Evolutionary conservation across 2,113 vertebrate genomes (phyloP).

Genomic region (Cairina moschata): DNA sequence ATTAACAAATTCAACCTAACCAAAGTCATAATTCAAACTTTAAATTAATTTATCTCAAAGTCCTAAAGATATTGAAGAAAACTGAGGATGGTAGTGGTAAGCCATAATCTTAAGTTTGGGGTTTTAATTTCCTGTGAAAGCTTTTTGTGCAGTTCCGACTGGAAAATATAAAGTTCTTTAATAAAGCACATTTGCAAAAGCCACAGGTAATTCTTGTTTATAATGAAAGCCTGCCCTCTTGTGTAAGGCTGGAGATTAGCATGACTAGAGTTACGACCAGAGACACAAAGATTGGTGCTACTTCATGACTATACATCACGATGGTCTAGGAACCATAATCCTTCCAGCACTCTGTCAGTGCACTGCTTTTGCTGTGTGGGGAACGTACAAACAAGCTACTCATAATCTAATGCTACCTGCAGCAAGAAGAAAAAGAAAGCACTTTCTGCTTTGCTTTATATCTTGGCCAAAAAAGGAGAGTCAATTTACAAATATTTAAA

Average conservation of each 20-base stretch:
- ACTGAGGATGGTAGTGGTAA: background rate
- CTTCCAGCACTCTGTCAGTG: background rate
- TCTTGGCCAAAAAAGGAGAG: background rate
- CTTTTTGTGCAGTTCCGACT: background rate
- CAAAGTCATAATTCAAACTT: background rate
- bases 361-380: background rate
- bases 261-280: background rate
- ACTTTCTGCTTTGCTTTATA: background rate
- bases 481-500: background rate
- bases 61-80: background rate
- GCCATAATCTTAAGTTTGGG: background rate
- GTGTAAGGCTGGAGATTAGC: conserved; percentile 15
- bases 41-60: background rate
- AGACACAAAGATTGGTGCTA: background rate
- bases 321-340: background rate
- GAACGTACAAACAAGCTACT: background rate
- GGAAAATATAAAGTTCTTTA: background rate
- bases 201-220: background rate
- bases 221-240: conserved; percentile 68
- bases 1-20: background rate
- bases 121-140: background rate
- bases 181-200: background rate
- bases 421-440: background rate
- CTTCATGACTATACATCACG: background rate
- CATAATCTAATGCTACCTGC: background rate